phyloP scores from a whole-genome alignment of 2,797 vertebrate genomes.

The Helicolenus hilgendorfi region DNA sequence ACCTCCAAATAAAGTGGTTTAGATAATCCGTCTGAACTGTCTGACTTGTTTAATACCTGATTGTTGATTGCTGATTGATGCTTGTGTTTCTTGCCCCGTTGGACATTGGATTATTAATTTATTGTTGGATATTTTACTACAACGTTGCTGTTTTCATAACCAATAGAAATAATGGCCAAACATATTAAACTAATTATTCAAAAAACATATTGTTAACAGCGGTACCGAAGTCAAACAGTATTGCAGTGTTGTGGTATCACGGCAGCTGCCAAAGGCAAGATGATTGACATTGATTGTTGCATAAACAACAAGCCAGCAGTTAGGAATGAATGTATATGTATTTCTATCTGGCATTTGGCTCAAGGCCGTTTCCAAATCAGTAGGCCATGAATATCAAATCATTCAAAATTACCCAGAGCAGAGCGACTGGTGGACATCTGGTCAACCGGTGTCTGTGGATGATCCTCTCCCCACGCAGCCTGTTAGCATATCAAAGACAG shows the following conservation, averaged over 20 bases:
- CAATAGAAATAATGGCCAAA: not conserved
- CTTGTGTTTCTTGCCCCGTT: not conserved
- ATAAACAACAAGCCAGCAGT: slow-evolving; percentile 49
- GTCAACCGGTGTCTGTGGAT: slow-evolving; percentile 43
- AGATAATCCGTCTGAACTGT: not conserved
- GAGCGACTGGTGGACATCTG: slow-evolving; percentile 79
- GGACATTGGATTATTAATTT: not conserved
- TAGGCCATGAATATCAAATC: slow-evolving; percentile 80
- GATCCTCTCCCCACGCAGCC: slow-evolving; percentile 53
- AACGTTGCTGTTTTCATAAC: not conserved
- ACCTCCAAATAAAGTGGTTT: not conserved
- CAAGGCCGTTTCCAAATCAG: slow-evolving; percentile 75
- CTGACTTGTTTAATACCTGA: not conserved
- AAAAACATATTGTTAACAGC: not conserved
- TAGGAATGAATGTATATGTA: slow-evolving; percentile 54
- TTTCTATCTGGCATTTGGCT: slow-evolving; percentile 70
- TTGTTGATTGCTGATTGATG: too few relatives aligned
- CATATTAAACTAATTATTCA: not conserved
- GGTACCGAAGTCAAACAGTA: not conserved
- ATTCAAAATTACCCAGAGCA: slow-evolving; percentile 68
- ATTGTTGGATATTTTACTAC: not conserved
- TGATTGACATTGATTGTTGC: slow-evolving; percentile 71
- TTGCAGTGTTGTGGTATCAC: slow-evolving; percentile 9
- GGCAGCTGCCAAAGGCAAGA: slow-evolving; percentile 35
- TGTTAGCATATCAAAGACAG: slow-evolving; percentile 81